These are phyloP conservation scores for Atherinomorus stipes DNA, from an alignment of 2,113 vertebrate genomes.

Conservation along the genomic window DNA sequence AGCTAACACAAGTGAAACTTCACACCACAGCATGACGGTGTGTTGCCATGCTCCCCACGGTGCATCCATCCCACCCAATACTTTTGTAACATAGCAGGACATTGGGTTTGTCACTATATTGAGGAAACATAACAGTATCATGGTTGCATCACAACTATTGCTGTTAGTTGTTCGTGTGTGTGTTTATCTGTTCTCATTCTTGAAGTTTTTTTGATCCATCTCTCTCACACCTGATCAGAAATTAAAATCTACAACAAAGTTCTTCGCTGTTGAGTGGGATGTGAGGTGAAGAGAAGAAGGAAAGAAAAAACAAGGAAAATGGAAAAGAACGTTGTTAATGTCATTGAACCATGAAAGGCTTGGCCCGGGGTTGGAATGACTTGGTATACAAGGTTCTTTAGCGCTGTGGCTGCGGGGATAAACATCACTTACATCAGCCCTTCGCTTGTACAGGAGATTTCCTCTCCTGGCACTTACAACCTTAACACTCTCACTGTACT, in stretches of 20 bases:
- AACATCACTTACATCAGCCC: constrained; percentile 89
- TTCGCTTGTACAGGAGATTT: constrained; percentile 83
- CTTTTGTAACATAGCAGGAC: constrained; percentile 38
- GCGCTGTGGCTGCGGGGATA: constrained; percentile 86
- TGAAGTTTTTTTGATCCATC: constrained; percentile 17
- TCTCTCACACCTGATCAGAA: constrained; percentile 56
- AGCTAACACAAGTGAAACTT: constrained; percentile 39
- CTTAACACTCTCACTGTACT: constrained; percentile 72
- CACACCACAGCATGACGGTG: constrained; percentile 18
- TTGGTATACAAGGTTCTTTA: constrained; percentile 84
- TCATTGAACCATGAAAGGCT: constrained; percentile 86
- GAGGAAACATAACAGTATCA: constrained; percentile 34
- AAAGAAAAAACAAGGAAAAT: constrained; percentile 47
- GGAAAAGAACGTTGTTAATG: constrained; percentile 81
- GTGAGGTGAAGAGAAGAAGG: constrained; percentile 33
- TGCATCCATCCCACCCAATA: constrained; percentile 17
- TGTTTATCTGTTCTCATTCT: constrained; percentile 39
- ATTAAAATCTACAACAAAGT: constrained; percentile 55
- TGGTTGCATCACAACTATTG: constrained; percentile 10
- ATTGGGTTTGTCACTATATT: constrained; percentile 31
- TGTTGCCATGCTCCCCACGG: constrained; percentile 35
- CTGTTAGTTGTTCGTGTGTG: constrained; percentile 11
- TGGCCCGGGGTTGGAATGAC: constrained; percentile 85
- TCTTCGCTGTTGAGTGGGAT: constrained; percentile 62
- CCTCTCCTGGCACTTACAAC: constrained; percentile 82